These are phyloP conservation scores for Ophiothrix spiculata DNA, from an alignment of 35 echinoderm and acorn worm genomes.

Conservation along the genomic window DNA sequence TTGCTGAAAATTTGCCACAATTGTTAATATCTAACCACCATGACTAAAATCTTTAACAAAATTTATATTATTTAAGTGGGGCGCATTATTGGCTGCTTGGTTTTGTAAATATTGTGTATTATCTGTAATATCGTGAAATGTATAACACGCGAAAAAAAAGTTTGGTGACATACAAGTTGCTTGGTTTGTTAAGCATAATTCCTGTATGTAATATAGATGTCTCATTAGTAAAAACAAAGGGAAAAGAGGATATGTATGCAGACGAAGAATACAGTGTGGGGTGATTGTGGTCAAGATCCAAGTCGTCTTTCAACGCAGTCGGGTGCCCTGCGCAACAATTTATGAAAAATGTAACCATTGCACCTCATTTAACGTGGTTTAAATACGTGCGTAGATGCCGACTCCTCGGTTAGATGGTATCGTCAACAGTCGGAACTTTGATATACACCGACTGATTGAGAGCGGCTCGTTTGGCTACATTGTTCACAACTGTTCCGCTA, in stretches of 20 bases:
- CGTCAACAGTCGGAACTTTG: not conserved
- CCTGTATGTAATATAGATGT: too few relatives aligned
- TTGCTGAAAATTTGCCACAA: not conserved
- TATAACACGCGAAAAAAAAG: not conserved
- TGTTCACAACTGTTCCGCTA: conserved; percentile 4
- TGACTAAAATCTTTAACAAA: conserved; percentile 2
- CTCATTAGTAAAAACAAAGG: not conserved
- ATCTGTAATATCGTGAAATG: not conserved
- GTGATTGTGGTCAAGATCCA: not conserved
- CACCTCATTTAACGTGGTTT: conserved; percentile 1
- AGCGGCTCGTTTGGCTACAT: not conserved
- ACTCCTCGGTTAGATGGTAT: not conserved
- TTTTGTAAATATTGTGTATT: not conserved
- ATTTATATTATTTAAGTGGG: not conserved
- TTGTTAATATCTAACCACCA: not conserved
- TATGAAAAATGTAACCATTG: conserved; percentile 5
- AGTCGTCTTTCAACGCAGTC: not conserved
- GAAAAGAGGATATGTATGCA: not conserved
- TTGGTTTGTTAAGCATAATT: not conserved
- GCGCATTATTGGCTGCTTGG: not conserved
- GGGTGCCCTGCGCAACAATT: not conserved
- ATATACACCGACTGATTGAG: not conserved
- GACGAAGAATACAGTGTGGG: not conserved
- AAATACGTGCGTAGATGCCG: not conserved
- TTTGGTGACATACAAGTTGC: not conserved